Percentiles rank a stretch among this genome's conserved stretches.
Conservation (phyloP, 92 coral and sea anemone species). For the Phenganax subtilis region DNA sequence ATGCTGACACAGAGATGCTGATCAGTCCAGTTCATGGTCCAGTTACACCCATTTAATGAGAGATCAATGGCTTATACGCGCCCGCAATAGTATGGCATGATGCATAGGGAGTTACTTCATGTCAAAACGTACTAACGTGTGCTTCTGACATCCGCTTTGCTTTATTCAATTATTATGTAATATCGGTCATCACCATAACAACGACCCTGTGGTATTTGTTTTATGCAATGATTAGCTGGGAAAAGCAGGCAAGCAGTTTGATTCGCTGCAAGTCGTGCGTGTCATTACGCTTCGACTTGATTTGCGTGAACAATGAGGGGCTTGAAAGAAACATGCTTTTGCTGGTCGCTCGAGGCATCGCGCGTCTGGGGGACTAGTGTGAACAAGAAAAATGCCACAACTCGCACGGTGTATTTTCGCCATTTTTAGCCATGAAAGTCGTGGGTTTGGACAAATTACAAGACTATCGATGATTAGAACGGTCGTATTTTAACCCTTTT, state of each 20-base stretch:
- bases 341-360: constrained; percentile 62
- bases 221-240: constrained; percentile 15
- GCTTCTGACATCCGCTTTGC: constrained; percentile 25
- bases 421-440: constrained; percentile 92
- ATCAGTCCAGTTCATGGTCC: no score
- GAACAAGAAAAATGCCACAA: constrained; percentile 61
- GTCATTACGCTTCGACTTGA: constrained; percentile 83
- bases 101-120: neutral
- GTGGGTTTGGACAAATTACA: constrained; percentile 67
- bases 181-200: constrained; percentile 16
- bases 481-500: constrained; percentile 53
- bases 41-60: no score
- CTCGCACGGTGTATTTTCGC: constrained; percentile 85
- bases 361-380: constrained; percentile 93
- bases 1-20: no score
- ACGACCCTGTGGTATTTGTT: neutral
- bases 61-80: no score
- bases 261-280: constrained; percentile 77
- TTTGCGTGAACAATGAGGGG: constrained; percentile 87
- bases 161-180: neutral
- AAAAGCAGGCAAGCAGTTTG: constrained; percentile 87
- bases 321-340: constrained; percentile 80
- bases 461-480: constrained; percentile 50
- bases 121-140: neutral
- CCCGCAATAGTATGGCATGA: no score